These are phyloP conservation scores for Alloscopus bannaensis DNA, from an alignment of 2,888 invertebrate genomes.

Conservation along the genomic window DNA sequence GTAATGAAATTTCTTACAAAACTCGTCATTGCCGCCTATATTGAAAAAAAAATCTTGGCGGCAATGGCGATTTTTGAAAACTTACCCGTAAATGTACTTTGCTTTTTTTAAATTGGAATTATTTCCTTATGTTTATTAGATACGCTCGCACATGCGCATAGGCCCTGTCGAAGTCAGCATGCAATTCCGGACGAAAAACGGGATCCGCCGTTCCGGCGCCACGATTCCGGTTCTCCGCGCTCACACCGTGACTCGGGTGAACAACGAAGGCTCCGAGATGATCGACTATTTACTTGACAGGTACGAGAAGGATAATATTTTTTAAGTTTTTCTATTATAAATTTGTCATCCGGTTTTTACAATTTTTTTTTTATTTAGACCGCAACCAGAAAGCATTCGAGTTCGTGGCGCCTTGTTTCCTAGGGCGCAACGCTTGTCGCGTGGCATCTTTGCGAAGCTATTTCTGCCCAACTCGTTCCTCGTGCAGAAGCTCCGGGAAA, in stretches of 20 bases:
- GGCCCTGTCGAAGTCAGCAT: constrained; percentile 70
- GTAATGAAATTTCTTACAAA: constrained; percentile 47
- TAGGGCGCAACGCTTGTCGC: constrained; percentile 69
- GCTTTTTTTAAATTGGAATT: constrained; percentile 2
- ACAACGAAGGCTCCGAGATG: constrained; percentile 72
- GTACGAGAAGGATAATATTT: constrained; percentile 36
- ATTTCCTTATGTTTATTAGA: constrained; percentile 48
- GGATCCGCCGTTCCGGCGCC: constrained; percentile 68
- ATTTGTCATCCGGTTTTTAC: background rate
- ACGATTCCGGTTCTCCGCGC: constrained; percentile 66
- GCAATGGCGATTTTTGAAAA: no score
- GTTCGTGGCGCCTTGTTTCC: constrained; percentile 71
- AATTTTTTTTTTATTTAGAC: constrained; percentile 57
- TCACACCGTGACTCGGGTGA: constrained; percentile 72
- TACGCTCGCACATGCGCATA: constrained; percentile 72
- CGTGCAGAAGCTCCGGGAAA: constrained; percentile 64
- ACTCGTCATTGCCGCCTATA: no score
- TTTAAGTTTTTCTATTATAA: background rate
- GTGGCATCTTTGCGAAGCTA: constrained; percentile 70
- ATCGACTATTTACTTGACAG: constrained; percentile 72
- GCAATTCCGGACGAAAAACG: constrained; percentile 71
- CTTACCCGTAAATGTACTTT: background rate
- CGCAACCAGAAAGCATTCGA: constrained; percentile 71
- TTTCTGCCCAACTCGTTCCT: constrained; percentile 71
- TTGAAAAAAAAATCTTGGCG: no score